These are phyloP conservation scores for Simalia tracyae DNA, from an alignment of 2,797 vertebrate species.

Conservation along the genomic window DNA sequence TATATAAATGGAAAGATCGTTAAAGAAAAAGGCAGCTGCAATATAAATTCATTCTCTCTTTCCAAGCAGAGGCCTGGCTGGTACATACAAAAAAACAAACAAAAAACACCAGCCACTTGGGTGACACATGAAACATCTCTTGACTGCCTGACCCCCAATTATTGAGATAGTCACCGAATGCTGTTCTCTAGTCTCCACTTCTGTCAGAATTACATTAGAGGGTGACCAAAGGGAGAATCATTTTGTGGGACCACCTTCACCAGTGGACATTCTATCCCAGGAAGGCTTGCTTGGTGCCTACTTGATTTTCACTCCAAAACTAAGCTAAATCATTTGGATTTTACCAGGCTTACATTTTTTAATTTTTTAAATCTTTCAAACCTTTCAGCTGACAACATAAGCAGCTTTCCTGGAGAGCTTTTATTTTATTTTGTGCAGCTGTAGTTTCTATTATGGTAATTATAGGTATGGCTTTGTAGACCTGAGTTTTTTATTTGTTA, in stretches of 20 bases:
- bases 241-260: not conserved
- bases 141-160: not conserved
- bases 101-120: not conserved
- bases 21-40: slow-evolving; percentile 40
- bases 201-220: not conserved
- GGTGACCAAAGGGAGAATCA: not conserved
- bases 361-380: not conserved
- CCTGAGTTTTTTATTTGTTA: not conserved
- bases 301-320: not conserved
- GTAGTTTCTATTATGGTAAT: not conserved
- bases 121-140: not conserved
- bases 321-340: not conserved
- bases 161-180: not conserved
- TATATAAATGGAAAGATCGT: slow-evolving; percentile 41
- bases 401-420: not conserved
- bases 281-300: not conserved
- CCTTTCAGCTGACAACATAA: not conserved
- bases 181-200: not conserved
- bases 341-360: not conserved
- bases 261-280: not conserved
- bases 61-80: not conserved
- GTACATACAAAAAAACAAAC: not conserved
- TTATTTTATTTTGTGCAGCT: not conserved
- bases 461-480: not conserved
- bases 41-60: slow-evolving; percentile 22